These are phyloP conservation scores for Notocelia uddmanniana DNA, from an alignment of 2,888 invertebrate species.

Conservation along the genomic window DNA sequence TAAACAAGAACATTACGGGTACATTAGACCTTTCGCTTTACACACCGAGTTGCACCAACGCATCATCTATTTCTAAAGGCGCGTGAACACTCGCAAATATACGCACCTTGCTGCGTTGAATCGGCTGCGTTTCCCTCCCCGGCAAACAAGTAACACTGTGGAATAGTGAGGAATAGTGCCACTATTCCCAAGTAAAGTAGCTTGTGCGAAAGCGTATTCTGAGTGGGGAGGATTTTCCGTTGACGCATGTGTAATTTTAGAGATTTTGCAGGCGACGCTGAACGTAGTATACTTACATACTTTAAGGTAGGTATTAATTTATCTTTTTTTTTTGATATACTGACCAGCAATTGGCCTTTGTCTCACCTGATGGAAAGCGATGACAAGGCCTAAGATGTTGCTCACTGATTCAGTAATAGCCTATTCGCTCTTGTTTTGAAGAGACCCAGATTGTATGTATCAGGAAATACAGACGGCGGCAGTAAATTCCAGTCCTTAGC, in stretches of 20 bases:
- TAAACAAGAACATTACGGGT: background rate
- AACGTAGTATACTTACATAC: background rate
- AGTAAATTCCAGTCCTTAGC: too few species aligned
- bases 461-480: too few species aligned
- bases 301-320: background rate
- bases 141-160: constrained; percentile 58
- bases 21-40: constrained; percentile 44
- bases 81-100: constrained; percentile 82
- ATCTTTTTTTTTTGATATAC: too few species aligned
- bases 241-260: constrained; percentile 13
- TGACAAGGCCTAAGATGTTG: too few species aligned
- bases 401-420: too few species aligned
- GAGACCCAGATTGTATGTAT: too few species aligned
- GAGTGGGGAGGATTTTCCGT: constrained; percentile 2
- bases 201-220: constrained; percentile 25
- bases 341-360: too few species aligned
- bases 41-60: constrained; percentile 71
- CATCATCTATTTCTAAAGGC: constrained; percentile 80
- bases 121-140: constrained; percentile 63
- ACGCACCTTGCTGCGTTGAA: constrained; percentile 81
- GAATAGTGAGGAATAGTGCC: constrained; percentile 19
- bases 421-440: too few species aligned
- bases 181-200: constrained; percentile 32
- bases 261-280: constrained; percentile 1
- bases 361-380: too few species aligned